A percentile compares a stretch with the other conserved stretches of the same genome.
Evolutionary conservation across 2,113 vertebrate species (phyloP).

Genomic region (Phoenicopterus ruber): DNA sequence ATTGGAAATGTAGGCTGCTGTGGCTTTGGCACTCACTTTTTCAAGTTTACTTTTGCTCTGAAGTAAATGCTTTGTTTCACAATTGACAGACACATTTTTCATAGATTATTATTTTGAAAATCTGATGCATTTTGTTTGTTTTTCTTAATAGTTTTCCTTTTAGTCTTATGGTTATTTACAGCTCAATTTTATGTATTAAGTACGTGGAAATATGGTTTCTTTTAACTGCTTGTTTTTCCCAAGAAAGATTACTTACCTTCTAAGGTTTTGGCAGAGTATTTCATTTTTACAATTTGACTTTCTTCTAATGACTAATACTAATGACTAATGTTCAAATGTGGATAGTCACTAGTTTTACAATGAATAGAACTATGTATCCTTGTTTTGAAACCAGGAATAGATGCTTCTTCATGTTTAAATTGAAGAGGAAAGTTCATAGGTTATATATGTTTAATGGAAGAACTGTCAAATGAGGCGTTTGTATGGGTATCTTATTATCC

Average conservation of each 20-base stretch:
- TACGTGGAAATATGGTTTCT: not conserved
- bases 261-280: not conserved
- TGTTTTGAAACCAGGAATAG: not conserved
- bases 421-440: not conserved
- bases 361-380: not conserved
- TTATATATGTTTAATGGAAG: not conserved
- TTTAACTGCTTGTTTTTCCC: not conserved
- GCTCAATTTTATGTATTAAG: not conserved
- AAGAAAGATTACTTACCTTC: not conserved
- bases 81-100: not conserved
- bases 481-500: not conserved
- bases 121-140: not conserved
- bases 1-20: not conserved
- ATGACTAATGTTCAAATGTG: not conserved
- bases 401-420: not conserved
- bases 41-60: not conserved
- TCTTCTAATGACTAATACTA: not conserved
- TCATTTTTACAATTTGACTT: not conserved
- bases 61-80: not conserved
- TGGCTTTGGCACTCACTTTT: not conserved
- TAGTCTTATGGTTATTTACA: not conserved
- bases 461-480: not conserved
- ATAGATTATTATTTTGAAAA: not conserved
- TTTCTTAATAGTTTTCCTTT: not conserved
- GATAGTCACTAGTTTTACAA: not conserved